Base-by-base conservation (phyloP, 1,140 invertebrate species). In the Drosophila bocqueti region DNA sequence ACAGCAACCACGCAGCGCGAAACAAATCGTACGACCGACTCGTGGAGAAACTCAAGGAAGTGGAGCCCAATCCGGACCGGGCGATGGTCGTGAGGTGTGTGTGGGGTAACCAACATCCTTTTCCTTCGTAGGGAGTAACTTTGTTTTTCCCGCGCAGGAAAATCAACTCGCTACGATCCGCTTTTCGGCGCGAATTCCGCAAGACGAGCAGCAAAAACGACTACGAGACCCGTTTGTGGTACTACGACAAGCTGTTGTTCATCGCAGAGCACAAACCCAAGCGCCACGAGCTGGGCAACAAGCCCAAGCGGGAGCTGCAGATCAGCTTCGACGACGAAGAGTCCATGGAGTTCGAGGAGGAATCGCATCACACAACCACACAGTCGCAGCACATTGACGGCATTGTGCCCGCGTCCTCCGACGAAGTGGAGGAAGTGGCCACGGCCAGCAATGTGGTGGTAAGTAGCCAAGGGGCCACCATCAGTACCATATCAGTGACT, bases 251-350 rank as follows among this genome's bases (percentile, higher is more conserved):
- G 47, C 64, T 93, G 16, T 78, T 92, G 7, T 93, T 93, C 16
- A 93, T 93, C 31, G 91, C 92, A n/a, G 92, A 91, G 1, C 92
- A 93, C 57, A 91, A 92, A 24, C 76, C 86, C 10, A 92, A 92
- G 49, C 81, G 91, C 3, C 74, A 87, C 31, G 84, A 87, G 24
- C 29, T 83, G 60, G 45, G 60, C 21, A 45, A 72, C 47, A 71
- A 92, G 62, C 85, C 80, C 3, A 92, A 92, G 38, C 72, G 91
- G 2, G 83, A 89, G 21, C 54, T 92, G 29, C 81, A 84, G 13
- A 71, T 87, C 5, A 72, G 66, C 50, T 77, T 84, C 29, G 77
- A 90, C 49, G 91, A 92, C 46, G 91, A 92, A 29, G 91, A 92
- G 43, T 91, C 87, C 15, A 91, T 92, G 85, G 91, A 92, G 38